Percentiles rank a stretch among this genome's conserved stretches.
phyloP scores from a whole-genome alignment of 2,888 invertebrate species.

The Acleris laterana region DNA sequence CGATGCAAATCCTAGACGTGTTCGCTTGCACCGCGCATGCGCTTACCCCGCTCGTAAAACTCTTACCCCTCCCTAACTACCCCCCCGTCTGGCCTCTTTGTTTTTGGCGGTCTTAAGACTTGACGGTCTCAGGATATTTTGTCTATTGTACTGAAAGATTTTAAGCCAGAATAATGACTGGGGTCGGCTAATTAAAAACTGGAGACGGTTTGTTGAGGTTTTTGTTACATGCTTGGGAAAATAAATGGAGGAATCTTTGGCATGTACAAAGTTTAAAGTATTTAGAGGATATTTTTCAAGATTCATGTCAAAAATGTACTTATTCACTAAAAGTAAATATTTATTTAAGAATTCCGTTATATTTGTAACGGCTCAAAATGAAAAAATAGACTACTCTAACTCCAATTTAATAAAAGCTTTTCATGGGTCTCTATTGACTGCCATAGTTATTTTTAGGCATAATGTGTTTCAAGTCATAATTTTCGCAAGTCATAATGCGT shows the following conservation, averaged over 20 bases:
- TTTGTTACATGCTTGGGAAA: not conserved
- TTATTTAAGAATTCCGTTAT: no score
- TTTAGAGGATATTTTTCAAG: no score
- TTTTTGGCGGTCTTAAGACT: slow-evolving; percentile 81
- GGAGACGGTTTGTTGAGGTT: not conserved
- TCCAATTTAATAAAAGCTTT: not conserved
- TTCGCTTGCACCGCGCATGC: slow-evolving; percentile 75
- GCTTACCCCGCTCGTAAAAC: slow-evolving; percentile 81
- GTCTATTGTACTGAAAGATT: slow-evolving; percentile 63
- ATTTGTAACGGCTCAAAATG: no score
- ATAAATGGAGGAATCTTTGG: not conserved
- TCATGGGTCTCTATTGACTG: no score
- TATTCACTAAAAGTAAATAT: no score
- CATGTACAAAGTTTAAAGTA: no score
- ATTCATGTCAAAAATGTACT: no score
- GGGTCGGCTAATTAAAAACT: slow-evolving; percentile 31
- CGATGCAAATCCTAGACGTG: slow-evolving; percentile 76
- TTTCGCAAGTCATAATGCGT: no score
- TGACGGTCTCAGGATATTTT: slow-evolving; percentile 73
- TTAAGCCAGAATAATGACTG: slow-evolving; percentile 37
- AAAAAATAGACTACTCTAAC: no score
- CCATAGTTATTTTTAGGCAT: no score
- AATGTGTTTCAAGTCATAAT: no score
- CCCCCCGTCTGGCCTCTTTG: slow-evolving; percentile 76
- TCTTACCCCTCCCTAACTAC: slow-evolving; percentile 56